Percentiles rank a stretch among this genome's conserved stretches.
Conservation (phyloP, 2,888 invertebrate species). For the Conops quadrifasciatus region DNA sequence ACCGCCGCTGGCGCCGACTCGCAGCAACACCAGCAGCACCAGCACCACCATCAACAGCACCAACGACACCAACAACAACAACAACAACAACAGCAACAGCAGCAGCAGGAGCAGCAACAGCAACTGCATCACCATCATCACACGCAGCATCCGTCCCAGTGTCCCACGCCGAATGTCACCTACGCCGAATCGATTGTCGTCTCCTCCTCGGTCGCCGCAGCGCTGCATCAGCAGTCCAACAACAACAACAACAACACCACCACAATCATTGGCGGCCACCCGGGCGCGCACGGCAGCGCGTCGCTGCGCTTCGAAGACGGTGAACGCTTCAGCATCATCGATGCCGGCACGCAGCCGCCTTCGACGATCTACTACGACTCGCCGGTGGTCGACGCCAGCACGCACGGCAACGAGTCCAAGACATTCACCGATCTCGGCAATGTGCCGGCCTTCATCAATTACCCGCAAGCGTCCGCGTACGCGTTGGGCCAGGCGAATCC, state of each 20-base stretch:
- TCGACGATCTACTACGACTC: slow-evolving; percentile 54
- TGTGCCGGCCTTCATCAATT: slow-evolving; percentile 53
- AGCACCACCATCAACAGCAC: slow-evolving; percentile 48
- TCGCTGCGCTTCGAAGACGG: slow-evolving; percentile 52
- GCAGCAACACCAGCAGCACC: slow-evolving; percentile 46
- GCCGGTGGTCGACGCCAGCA: slow-evolving; percentile 54
- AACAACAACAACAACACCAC: slow-evolving; percentile 40
- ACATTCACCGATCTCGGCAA: slow-evolving; percentile 63
- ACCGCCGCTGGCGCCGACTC: slow-evolving; percentile 48
- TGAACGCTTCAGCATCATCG: slow-evolving; percentile 48
- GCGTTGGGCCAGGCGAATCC: slow-evolving; percentile 53
- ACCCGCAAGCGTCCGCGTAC: slow-evolving; percentile 54
- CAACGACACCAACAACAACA: slow-evolving; percentile 37
- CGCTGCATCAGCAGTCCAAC: slow-evolving; percentile 43
- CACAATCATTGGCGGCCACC: slow-evolving; percentile 33
- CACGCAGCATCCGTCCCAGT: slow-evolving; percentile 42
- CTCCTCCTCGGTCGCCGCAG: slow-evolving; percentile 42
- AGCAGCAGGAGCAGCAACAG: slow-evolving; percentile 41
- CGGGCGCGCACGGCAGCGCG: slow-evolving; percentile 39
- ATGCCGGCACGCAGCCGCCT: slow-evolving; percentile 43
- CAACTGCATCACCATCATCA: slow-evolving; percentile 44
- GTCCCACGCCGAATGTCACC: slow-evolving; percentile 54
- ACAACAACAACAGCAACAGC: slow-evolving; percentile 51
- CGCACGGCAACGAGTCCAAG: slow-evolving; percentile 58
- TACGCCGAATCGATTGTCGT: slow-evolving; percentile 56